These are phyloP conservation scores for Chaitophorus viminalis DNA, from an alignment of 2,888 invertebrate genomes.

Conservation along the genomic window DNA sequence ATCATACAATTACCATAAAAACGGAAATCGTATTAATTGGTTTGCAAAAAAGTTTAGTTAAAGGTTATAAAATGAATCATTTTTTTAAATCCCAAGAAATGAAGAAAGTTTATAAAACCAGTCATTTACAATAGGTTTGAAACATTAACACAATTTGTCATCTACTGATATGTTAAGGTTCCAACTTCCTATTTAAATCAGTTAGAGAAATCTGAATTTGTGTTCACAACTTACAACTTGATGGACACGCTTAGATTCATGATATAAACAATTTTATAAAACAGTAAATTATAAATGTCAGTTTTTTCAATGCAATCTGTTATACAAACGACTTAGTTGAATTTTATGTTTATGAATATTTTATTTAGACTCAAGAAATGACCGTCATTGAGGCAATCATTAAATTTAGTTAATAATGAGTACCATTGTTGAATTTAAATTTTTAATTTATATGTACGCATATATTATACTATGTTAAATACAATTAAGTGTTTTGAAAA, in stretches of 20 bases:
- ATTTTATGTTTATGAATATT: conserved; percentile 1
- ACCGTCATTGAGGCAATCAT: conserved; percentile 43
- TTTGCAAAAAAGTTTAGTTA: too few species aligned
- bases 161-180: neutral
- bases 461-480: conserved; percentile 20
- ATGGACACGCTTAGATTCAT: conserved; percentile 22
- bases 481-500: conserved; percentile 47
- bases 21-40: neutral
- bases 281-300: neutral
- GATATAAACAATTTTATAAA: neutral
- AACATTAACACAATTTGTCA: neutral
- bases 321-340: neutral
- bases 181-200: neutral
- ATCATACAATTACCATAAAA: neutral
- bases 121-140: neutral
- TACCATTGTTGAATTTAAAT: conserved; percentile 37
- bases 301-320: neutral
- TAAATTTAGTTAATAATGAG: conserved; percentile 14
- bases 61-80: too few species aligned
- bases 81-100: too few species aligned
- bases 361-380: conserved; percentile 26
- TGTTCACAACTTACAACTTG: neutral
- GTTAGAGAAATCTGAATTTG: neutral
- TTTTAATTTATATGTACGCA: conserved; percentile 22
- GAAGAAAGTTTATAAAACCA: neutral